Conservation (phyloP, 92 coral and sea anemone species). For the Pocillopora grandis region DNA sequence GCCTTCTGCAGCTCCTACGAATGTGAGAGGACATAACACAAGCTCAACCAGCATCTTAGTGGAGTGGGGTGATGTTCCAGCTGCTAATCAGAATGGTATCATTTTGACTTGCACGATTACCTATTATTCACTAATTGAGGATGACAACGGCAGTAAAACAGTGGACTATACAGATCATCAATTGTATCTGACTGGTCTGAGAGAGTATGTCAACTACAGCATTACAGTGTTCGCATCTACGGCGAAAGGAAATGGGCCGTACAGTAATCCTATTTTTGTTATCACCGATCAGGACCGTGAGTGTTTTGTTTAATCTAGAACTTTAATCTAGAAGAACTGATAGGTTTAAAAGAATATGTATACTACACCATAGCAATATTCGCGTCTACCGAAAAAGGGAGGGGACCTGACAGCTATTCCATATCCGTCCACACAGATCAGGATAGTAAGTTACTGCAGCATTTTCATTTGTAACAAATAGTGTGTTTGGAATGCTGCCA, state of each 20-base stretch:
- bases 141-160: not conserved
- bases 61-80: constrained; percentile 15
- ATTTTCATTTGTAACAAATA: not conserved
- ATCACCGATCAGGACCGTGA: constrained; percentile 70
- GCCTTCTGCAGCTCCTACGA: constrained; percentile 3
- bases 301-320: not conserved
- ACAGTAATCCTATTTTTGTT: constrained; percentile 32
- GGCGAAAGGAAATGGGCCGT: constrained; percentile 60
- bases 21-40: constrained; percentile 19
- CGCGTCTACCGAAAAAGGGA: constrained; percentile 64
- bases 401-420: constrained; percentile 49
- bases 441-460: constrained; percentile 49
- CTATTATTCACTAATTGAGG: not conserved
- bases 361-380: constrained; percentile 47
- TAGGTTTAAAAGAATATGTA: constrained; percentile 36
- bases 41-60: constrained; percentile 36
- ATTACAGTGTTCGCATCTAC: constrained; percentile 67
- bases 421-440: constrained; percentile 48
- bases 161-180: not conserved
- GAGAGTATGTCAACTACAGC: constrained; percentile 45
- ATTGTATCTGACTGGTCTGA: not conserved
- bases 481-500: no score
- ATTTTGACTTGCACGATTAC: constrained; percentile 26
- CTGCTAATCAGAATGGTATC: constrained; percentile 41
- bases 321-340: not conserved